Conservation (phyloP, 2,888 invertebrate species). For the Sinelater perroti region DNA sequence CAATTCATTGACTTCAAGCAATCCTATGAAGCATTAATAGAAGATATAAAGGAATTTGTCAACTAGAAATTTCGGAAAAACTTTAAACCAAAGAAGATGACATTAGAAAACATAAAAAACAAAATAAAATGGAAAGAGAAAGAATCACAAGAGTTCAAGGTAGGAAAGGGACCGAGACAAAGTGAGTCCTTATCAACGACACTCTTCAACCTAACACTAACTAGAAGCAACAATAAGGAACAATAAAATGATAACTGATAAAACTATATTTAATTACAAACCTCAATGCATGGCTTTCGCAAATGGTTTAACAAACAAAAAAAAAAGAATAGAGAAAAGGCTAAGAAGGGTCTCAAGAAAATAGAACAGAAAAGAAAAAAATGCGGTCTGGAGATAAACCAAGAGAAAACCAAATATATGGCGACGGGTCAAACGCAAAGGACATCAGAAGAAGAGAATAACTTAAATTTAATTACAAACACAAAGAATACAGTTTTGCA, state of each 20-base stretch:
- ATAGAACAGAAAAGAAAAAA: constrained; percentile 17
- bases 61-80: too few species aligned
- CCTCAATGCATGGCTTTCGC: constrained; percentile 9
- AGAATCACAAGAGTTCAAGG: too few species aligned
- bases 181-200: too few species aligned
- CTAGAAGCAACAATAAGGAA: not conserved
- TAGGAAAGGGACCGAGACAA: too few species aligned
- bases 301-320: constrained; percentile 17
- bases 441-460: constrained; percentile 4
- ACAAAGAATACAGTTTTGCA: constrained; percentile 17
- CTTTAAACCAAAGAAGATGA: too few species aligned
- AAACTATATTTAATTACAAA: not conserved
- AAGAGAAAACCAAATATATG: constrained; percentile 22
- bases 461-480: constrained; percentile 3
- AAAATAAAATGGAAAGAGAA: too few species aligned
- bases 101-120: too few species aligned
- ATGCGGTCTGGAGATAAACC: constrained; percentile 13
- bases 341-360: constrained; percentile 14
- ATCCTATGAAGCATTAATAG: too few species aligned
- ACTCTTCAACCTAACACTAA: too few species aligned
- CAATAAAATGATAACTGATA: not conserved
- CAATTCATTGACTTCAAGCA: too few species aligned
- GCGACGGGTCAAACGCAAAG: constrained; percentile 9
- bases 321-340: constrained; percentile 13
- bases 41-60: too few species aligned